Evolutionary conservation across 2,888 invertebrate genomes (phyloP).

Genomic region (Lacanobia oleracea): DNA sequence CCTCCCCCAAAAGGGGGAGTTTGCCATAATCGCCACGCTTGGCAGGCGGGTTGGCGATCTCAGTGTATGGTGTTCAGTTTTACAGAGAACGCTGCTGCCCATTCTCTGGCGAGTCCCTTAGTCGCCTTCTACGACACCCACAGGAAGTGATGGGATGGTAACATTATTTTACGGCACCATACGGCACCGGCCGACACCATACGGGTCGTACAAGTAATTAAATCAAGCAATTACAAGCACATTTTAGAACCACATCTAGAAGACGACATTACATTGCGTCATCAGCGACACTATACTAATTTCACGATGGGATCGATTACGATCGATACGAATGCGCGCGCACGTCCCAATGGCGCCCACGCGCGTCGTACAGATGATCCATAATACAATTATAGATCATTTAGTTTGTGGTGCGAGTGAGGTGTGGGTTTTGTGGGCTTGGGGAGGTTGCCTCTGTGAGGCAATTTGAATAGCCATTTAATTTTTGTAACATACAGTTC

Average conservation of each 20-base stretch:
- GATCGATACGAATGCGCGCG: constrained; percentile 86
- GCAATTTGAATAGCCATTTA: neutral
- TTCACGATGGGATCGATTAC: constrained; percentile 85
- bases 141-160: too few species aligned
- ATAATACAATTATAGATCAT: constrained; percentile 88
- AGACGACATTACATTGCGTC: constrained; percentile 73
- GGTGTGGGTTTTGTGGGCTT: neutral
- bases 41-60: too few species aligned
- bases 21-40: too few species aligned
- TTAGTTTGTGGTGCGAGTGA: constrained; percentile 28
- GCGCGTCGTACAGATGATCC: constrained; percentile 85
- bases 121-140: too few species aligned
- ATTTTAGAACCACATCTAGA: constrained; percentile 33
- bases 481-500: too few species aligned
- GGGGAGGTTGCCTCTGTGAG: constrained; percentile 31
- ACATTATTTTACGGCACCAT: too few species aligned
- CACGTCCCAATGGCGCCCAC: constrained; percentile 89
- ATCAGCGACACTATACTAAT: constrained; percentile 79
- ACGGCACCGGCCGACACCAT: too few species aligned
- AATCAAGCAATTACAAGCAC: constrained; percentile 37
- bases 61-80: too few species aligned
- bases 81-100: too few species aligned
- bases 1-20: too few species aligned
- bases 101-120: too few species aligned
- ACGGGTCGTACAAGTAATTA: neutral